Conservation (phyloP, 2,888 invertebrate species). For the Sinodicranocentrus sp. region DNA sequence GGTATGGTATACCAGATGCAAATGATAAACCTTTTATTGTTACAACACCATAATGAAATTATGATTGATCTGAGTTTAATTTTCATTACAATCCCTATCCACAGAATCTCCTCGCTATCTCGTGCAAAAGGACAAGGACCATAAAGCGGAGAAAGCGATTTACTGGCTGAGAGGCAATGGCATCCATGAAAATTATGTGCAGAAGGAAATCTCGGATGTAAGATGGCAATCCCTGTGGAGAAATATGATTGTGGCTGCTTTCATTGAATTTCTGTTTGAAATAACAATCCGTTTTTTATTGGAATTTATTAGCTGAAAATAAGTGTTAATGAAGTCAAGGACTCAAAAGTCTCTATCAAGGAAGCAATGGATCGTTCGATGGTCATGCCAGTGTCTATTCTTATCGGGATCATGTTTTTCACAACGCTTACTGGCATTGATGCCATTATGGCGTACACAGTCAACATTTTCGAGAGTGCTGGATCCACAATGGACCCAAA, state of each 20-base stretch:
- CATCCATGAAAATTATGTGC: slow-evolving; percentile 62
- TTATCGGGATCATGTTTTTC: slow-evolving; percentile 73
- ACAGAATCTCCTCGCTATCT: slow-evolving; percentile 68
- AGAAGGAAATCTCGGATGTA: slow-evolving; percentile 63
- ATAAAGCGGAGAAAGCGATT: slow-evolving; percentile 71
- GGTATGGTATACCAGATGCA: too few relatives aligned
- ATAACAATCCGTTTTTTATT: too few relatives aligned
- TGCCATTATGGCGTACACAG: slow-evolving; percentile 73
- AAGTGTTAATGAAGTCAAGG: slow-evolving; percentile 68
- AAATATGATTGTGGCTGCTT: background rate
- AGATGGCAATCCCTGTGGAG: background rate
- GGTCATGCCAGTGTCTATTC: slow-evolving; percentile 69
- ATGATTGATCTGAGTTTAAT: too few relatives aligned
- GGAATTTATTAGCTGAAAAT: slow-evolving; percentile 65
- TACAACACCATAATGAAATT: too few relatives aligned
- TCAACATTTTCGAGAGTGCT: slow-evolving; percentile 72
- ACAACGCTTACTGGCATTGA: slow-evolving; percentile 71
- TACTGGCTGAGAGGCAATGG: slow-evolving; percentile 71
- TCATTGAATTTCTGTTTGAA: background rate
- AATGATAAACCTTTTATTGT: too few relatives aligned
- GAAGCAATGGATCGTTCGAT: slow-evolving; percentile 53
- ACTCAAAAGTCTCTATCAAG: slow-evolving; percentile 61
- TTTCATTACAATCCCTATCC: too few relatives aligned
- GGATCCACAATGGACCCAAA: slow-evolving; percentile 69
- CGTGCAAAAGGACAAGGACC: slow-evolving; percentile 66